Conservation (phyloP, 2,888 invertebrate species). For the Protophormia terraenovae region DNA sequence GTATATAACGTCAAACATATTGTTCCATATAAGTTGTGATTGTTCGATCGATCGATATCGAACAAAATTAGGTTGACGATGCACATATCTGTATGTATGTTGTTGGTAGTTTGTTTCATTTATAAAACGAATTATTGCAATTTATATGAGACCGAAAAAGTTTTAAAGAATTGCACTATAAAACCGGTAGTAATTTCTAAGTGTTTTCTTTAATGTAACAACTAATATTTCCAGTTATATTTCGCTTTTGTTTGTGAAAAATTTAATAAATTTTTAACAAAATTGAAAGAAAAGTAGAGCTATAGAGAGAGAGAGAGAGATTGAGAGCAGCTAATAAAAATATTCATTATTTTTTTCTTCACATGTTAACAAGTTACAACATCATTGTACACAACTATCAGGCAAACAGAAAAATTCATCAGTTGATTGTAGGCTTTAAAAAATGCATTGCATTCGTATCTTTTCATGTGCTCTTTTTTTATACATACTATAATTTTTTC, state of each 20-base stretch:
- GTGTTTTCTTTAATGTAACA: not conserved
- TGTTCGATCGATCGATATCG: not conserved
- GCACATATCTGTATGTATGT: not conserved
- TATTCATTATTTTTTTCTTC: too few relatives aligned
- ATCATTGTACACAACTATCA: constrained; percentile 73
- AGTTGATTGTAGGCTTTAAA: constrained; percentile 28
- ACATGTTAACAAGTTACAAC: constrained; percentile 76
- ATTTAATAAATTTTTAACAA: not conserved
- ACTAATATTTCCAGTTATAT: not conserved
- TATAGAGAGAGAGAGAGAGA: too few relatives aligned
- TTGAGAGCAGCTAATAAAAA: too few relatives aligned
- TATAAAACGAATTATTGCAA: not conserved
- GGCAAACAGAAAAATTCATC: constrained; percentile 71
- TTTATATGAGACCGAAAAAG: not conserved
- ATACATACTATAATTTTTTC: not conserved
- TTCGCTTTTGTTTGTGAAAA: not conserved
- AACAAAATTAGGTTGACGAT: not conserved
- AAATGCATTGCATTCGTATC: constrained; percentile 22
- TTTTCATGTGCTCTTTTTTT: not conserved
- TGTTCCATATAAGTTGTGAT: not conserved
- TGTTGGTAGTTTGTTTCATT: not conserved
- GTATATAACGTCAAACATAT: not conserved
- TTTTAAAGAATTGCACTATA: not conserved
- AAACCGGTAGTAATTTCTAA: not conserved
- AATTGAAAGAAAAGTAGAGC: not conserved